Evolutionary conservation across 2,113 vertebrate species (phyloP).

Genomic region (Scophthalmus maximus): DNA sequence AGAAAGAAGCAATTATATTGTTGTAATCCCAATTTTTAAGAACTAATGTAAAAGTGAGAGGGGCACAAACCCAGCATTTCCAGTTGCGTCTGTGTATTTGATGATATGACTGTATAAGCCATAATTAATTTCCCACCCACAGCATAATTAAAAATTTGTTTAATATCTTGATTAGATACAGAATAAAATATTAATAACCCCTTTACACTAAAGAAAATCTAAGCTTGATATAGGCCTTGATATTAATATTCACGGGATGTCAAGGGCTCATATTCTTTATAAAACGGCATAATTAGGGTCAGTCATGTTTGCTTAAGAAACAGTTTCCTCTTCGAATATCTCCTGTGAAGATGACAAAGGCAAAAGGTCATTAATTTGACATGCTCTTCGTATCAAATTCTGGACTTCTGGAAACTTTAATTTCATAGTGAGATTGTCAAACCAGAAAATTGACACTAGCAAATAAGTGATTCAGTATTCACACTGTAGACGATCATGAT

Average conservation of each 20-base stretch:
- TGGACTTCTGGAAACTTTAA: neutral
- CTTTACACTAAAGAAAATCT: neutral
- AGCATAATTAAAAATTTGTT: no score
- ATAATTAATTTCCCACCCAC: neutral
- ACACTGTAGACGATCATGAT: neutral
- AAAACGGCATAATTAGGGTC: neutral
- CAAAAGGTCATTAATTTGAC: neutral
- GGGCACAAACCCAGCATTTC: neutral
- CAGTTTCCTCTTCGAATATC: neutral
- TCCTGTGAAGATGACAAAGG: neutral
- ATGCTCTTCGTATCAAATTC: neutral
- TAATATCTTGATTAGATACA: neutral
- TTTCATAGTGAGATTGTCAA: conserved; percentile 3
- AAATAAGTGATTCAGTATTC: neutral
- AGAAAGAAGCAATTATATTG: neutral
- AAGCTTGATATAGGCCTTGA: no score
- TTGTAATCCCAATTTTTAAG: neutral
- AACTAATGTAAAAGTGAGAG: neutral
- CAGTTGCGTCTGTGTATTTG: neutral
- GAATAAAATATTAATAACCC: neutral
- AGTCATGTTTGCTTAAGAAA: neutral
- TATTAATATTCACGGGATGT: no score
- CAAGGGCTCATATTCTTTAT: no score
- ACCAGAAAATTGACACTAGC: no score
- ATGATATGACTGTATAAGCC: neutral